phyloP scores from a whole-genome alignment of 2,888 invertebrate genomes.

The Bedellia somnulentella region DNA sequence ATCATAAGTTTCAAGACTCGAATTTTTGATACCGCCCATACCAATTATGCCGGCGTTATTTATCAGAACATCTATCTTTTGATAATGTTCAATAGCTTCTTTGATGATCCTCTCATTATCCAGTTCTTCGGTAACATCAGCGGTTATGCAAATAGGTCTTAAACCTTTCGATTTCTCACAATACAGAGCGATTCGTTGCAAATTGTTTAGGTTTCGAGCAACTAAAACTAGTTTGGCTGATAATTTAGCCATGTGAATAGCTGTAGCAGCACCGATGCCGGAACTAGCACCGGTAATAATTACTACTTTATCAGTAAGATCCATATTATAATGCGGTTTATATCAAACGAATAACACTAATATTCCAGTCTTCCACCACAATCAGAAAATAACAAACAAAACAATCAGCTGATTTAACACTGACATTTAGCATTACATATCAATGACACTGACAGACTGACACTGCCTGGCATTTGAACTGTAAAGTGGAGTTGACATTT shows the following conservation, averaged over 20 bases:
- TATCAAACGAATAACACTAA: too few species aligned
- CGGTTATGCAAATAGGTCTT: conserved; percentile 57
- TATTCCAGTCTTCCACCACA: too few species aligned
- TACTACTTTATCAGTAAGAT: conserved; percentile 72
- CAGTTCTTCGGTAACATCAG: conserved; percentile 72
- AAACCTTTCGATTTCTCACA: conserved; percentile 54
- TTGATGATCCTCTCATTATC: conserved; percentile 74
- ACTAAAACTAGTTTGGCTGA: conserved; percentile 75
- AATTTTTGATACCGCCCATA: conserved; percentile 81
- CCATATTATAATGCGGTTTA: too few species aligned
- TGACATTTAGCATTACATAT: too few species aligned
- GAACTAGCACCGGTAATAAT: conserved; percentile 81
- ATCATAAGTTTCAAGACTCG: conserved; percentile 85
- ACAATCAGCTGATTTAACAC: too few species aligned
- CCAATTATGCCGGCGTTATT: conserved; percentile 90
- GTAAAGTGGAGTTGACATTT: too few species aligned
- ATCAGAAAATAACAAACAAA: too few species aligned
- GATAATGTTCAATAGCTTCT: conserved; percentile 72
- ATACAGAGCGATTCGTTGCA: conserved; percentile 45
- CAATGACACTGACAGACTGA: too few species aligned
- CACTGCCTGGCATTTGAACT: too few species aligned
- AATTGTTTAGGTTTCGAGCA: conserved; percentile 68
- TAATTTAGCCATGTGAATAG: conserved; percentile 71
- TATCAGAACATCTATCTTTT: conserved; percentile 78
- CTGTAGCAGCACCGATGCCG: conserved; percentile 83